These are phyloP conservation scores for Epizoanthus scotinus DNA, from an alignment of 92 coral and sea anemone genomes.

Conservation along the genomic window DNA sequence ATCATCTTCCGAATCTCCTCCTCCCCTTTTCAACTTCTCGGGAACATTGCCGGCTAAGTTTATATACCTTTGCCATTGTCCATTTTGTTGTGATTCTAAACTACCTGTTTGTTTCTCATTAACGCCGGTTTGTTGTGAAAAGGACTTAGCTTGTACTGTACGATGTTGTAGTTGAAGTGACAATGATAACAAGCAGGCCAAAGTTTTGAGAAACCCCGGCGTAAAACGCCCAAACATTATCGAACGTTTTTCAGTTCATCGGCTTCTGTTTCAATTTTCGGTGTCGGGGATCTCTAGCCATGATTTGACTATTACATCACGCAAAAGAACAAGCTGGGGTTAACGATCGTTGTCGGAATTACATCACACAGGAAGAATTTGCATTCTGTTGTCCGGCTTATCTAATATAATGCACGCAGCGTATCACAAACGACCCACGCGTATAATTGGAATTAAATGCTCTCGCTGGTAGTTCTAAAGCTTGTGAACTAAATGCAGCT, in stretches of 20 bases:
- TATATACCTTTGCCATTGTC: conserved; percentile 62
- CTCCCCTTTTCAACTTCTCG: conserved; percentile 53
- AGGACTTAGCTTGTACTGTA: conserved; percentile 73
- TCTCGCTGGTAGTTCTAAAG: conserved; percentile 55
- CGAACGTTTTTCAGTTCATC: conserved; percentile 79
- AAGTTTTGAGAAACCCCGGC: conserved; percentile 74
- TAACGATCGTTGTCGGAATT: conserved; percentile 51
- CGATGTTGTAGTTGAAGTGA: conserved; percentile 42
- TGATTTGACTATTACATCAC: conserved; percentile 91
- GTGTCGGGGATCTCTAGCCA: conserved; percentile 72
- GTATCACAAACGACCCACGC: conserved; percentile 59
- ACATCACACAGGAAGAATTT: conserved; percentile 78
- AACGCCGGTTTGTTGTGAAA: conserved; percentile 57
- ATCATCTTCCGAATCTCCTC: conserved; percentile 56
- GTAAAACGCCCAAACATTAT: conserved; percentile 92
- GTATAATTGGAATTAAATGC: conserved; percentile 71
- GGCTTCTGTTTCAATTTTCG: conserved; percentile 57
- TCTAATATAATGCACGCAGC: conserved; percentile 72
- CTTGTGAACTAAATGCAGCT: conserved; percentile 13
- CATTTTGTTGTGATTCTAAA: conserved; percentile 43
- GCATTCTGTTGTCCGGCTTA: conserved; percentile 64
- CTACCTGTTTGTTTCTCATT: conserved; percentile 65
- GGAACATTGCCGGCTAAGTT: conserved; percentile 38
- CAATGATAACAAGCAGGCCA: conserved; percentile 50
- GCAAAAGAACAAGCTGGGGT: conserved; percentile 56